Evolutionary conservation across 2,888 invertebrate species (phyloP).

Genomic region (Cheilosia pagana): DNA sequence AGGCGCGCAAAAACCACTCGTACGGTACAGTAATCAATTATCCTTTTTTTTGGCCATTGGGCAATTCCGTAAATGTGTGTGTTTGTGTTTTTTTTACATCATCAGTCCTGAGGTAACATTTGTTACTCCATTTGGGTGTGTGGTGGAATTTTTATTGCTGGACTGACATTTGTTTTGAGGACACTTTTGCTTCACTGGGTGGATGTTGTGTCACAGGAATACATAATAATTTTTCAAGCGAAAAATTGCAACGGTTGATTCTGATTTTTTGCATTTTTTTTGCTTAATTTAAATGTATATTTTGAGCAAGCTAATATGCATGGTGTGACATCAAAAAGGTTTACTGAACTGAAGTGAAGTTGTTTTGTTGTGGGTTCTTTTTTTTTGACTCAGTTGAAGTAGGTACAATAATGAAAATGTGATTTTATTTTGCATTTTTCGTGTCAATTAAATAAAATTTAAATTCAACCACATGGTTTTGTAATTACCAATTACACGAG

Average conservation of each 20-base stretch:
- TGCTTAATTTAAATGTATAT: conserved; percentile 47
- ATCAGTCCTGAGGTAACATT: conserved; percentile 59
- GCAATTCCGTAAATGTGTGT: conserved; percentile 34
- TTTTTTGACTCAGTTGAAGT: conserved; percentile 30
- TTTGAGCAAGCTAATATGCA: conserved; percentile 65
- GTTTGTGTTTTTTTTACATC: conserved; percentile 23
- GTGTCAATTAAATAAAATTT: conserved; percentile 74
- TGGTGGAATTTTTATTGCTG: conserved; percentile 73
- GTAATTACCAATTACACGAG: conserved; percentile 71
- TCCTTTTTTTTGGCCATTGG: conserved; percentile 67
- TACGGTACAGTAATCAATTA: conserved; percentile 74
- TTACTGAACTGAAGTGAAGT: conserved; percentile 65
- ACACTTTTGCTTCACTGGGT: conserved; percentile 16
- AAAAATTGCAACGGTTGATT: conserved; percentile 62
- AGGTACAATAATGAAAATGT: conserved; percentile 62
- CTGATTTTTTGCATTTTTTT: conserved; percentile 45
- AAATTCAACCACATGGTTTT: conserved; percentile 69
- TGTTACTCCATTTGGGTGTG: conserved; percentile 70
- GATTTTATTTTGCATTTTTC: conserved; percentile 67
- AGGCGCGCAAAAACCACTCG: conserved; percentile 68
- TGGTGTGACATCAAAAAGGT: conserved; percentile 66
- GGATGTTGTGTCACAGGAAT: conserved; percentile 67
- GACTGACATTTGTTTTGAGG: conserved; percentile 72
- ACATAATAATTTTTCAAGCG: conserved; percentile 75
- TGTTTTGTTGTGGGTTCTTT: conserved; percentile 63